A percentile compares a stretch with the other conserved stretches of the same genome.
These are phyloP conservation scores for Campoletis sonorensis DNA, from an alignment of 1,140 invertebrate genomes.

Conservation along the genomic window DNA sequence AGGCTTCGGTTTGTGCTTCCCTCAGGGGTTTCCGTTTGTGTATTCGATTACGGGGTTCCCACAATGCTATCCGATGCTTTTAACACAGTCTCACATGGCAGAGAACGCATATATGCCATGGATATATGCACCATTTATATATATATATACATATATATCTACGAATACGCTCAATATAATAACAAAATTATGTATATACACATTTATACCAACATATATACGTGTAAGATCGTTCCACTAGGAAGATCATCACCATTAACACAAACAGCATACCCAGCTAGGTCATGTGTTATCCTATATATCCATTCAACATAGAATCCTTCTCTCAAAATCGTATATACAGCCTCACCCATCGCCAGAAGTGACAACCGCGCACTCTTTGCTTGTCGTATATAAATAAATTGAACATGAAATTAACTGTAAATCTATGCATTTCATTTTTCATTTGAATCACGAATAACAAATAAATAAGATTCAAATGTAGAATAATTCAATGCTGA, in stretches of 20 bases:
- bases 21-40: conserved; percentile 60
- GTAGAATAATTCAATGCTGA: too few species aligned
- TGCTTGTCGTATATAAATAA: neutral
- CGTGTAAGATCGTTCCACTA: neutral
- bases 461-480: too few species aligned
- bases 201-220: neutral
- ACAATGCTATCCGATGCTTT: conserved; percentile 50
- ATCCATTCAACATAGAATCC: conserved; percentile 10
- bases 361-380: conserved; percentile 38
- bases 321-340: conserved; percentile 3
- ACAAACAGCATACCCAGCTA: neutral
- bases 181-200: neutral
- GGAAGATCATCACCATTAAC: conserved; percentile 33
- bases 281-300: neutral
- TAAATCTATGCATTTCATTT: neutral
- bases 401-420: neutral
- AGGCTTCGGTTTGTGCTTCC: conserved; percentile 51
- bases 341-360: conserved; percentile 39
- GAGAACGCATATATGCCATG: conserved; percentile 12
- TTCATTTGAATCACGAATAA: too few species aligned
- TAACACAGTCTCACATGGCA: conserved; percentile 22
- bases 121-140: conserved; percentile 1
- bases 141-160: neutral
- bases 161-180: conserved; percentile 4
- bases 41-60: conserved; percentile 67